Conservation (phyloP, 2,888 invertebrate genomes). For the Keiferia lycopersicella region DNA sequence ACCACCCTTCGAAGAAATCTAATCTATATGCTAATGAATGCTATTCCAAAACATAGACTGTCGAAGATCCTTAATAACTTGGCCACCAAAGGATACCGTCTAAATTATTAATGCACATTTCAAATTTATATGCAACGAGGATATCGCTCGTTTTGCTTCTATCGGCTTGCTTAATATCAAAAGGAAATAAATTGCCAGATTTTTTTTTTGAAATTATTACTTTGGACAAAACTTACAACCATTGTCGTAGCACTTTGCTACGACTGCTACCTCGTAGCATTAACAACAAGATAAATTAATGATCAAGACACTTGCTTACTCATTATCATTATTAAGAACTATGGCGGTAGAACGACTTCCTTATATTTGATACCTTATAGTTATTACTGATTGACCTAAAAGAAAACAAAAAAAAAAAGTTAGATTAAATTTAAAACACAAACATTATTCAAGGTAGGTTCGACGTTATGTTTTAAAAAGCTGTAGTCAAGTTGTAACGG, state of each 20-base stretch:
- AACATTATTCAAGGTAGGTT: too few species aligned
- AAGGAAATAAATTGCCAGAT: neutral
- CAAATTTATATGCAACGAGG: constrained; percentile 11
- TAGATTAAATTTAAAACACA: too few species aligned
- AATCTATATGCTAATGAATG: constrained; percentile 43
- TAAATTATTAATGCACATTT: constrained; percentile 21
- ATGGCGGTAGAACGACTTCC: too few species aligned
- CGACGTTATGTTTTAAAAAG: too few species aligned
- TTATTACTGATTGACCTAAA: too few species aligned
- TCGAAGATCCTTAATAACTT: constrained; percentile 21
- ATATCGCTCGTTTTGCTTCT: neutral
- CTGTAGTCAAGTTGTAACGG: too few species aligned
- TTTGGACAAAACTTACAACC: neutral
- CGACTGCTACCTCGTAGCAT: neutral
- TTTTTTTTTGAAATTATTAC: too few species aligned
- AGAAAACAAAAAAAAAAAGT: too few species aligned
- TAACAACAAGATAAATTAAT: too few species aligned
- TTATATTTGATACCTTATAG: too few species aligned
- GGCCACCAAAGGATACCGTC: constrained; percentile 9
- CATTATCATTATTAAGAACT: too few species aligned
- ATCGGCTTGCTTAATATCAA: neutral
- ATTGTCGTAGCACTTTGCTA: constrained; percentile 2
- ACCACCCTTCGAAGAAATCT: constrained; percentile 30
- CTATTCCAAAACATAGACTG: constrained; percentile 28
- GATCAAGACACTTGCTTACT: too few species aligned